phyloP scores from a whole-genome alignment of 2,797 vertebrate species.

The Alca torda region DNA sequence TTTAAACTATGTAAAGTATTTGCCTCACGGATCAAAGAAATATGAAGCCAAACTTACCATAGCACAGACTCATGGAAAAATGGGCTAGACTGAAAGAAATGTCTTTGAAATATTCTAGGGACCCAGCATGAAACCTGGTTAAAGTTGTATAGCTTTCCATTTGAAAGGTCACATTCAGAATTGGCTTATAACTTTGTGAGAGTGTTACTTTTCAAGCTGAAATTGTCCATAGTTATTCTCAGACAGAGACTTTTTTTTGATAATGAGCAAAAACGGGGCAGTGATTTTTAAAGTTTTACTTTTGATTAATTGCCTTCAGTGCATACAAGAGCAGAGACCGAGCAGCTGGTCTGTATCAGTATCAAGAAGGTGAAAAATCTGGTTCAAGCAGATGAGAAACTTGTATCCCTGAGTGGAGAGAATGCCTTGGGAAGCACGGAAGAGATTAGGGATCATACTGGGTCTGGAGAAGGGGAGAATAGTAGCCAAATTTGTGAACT shows the following conservation, averaged over 20 bases:
- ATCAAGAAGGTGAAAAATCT: constrained; percentile 36
- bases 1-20: constrained; percentile 70
- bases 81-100: constrained; percentile 39
- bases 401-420: not conserved
- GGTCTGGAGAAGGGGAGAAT: not conserved
- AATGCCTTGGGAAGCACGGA: not conserved
- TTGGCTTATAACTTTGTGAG: constrained; percentile 26
- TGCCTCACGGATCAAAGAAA: constrained; percentile 24
- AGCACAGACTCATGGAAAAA: constrained; percentile 14
- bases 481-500: not conserved
- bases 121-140: constrained; percentile 55
- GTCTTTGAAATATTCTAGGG: constrained; percentile 53
- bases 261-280: constrained; percentile 32
- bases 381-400: not conserved
- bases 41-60: constrained; percentile 36
- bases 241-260: constrained; percentile 15
- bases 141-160: constrained; percentile 56
- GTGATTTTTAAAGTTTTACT: constrained; percentile 43
- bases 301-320: constrained; percentile 54
- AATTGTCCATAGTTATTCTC: constrained; percentile 45
- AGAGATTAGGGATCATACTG: not conserved
- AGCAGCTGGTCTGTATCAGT: not conserved
- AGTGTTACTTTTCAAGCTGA: constrained; percentile 41
- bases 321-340: not conserved
- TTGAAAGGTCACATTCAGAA: constrained; percentile 51